Conservation (phyloP, 2,113 vertebrate genomes). For the Apaloderma vittatum region DNA sequence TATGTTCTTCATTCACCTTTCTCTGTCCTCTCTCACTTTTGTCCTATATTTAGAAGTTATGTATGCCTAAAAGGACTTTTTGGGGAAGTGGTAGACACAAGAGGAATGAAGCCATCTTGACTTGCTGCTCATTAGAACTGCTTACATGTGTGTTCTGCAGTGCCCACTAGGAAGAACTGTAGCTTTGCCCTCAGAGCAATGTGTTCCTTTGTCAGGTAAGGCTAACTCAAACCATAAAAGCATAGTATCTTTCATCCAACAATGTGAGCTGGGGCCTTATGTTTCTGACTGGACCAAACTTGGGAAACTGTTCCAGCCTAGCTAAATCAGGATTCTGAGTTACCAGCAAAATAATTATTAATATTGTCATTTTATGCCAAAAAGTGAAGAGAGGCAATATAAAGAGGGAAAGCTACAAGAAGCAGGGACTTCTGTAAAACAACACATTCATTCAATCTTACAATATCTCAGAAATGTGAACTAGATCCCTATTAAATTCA, state of each 20-base stretch:
- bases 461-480: neutral
- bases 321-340: neutral
- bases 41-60: neutral
- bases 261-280: neutral
- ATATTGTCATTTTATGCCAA: neutral
- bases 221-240: neutral
- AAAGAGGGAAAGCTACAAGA: neutral
- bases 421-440: neutral
- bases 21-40: neutral
- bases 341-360: neutral
- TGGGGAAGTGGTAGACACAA: rapidly evolving
- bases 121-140: neutral
- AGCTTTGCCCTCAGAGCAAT: neutral
- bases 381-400: neutral
- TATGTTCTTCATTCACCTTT: neutral
- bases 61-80: neutral
- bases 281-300: neutral
- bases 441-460: neutral
- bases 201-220: neutral
- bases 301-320: neutral
- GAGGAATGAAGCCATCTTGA: neutral
- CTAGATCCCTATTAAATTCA: neutral
- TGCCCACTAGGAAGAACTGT: neutral
- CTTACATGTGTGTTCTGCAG: neutral
- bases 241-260: neutral